phyloP scores from a whole-genome alignment of 1,140 invertebrate species.

The Cotesia vestalis region DNA sequence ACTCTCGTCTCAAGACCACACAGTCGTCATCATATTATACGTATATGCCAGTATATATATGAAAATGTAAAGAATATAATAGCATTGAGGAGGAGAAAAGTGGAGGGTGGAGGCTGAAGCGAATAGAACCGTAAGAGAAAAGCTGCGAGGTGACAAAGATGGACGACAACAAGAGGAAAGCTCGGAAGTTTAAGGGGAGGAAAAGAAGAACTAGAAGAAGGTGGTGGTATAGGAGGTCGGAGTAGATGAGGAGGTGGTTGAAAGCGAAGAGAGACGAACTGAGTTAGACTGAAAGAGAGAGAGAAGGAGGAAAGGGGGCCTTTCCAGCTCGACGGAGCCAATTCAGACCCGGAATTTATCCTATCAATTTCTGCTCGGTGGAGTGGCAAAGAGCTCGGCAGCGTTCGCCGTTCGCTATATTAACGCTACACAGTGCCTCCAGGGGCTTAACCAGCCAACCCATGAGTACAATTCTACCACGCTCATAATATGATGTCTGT shows the following conservation, averaged over 20 bases:
- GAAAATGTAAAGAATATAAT: background rate
- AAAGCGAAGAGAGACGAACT: constrained; percentile 16
- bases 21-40: background rate
- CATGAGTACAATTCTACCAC: constrained; percentile 49
- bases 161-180: constrained; percentile 34
- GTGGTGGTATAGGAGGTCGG: constrained; percentile 28
- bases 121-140: constrained; percentile 9
- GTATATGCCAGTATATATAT: background rate
- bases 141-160: constrained; percentile 14
- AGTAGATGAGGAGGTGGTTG: constrained; percentile 13
- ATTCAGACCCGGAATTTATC: constrained; percentile 74
- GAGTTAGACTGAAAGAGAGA: constrained; percentile 42
- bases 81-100: constrained; percentile 3
- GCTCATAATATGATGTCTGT: constrained; percentile 53
- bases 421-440: constrained; percentile 60
- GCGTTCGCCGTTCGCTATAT: constrained; percentile 62
- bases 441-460: constrained; percentile 40
- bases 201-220: constrained; percentile 43
- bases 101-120: background rate
- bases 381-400: constrained; percentile 70
- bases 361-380: constrained; percentile 74
- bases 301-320: constrained; percentile 44
- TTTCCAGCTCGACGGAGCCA: constrained; percentile 71
- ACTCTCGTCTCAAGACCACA: background rate
- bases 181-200: constrained; percentile 42